phyloP scores from a whole-genome alignment of 2,113 vertebrate genomes.

The Cynopterus brachyotis region DNA sequence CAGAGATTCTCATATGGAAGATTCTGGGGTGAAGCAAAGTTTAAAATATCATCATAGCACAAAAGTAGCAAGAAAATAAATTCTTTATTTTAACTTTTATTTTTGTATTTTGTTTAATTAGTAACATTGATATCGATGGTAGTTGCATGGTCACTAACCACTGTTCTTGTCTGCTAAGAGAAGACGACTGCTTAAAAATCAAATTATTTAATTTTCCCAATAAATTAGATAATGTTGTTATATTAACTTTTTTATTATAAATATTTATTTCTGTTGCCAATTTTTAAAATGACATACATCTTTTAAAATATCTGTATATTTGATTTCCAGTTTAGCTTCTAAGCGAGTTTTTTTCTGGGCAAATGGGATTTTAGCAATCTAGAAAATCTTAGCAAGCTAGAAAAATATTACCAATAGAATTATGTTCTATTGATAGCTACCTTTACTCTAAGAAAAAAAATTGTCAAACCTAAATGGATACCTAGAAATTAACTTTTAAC shows the following conservation, averaged over 20 bases:
- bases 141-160: not conserved
- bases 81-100: not conserved
- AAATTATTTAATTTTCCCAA: not conserved
- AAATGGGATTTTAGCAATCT: not conserved
- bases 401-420: not conserved
- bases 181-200: not conserved
- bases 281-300: not conserved
- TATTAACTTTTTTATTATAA: not conserved
- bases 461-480: slow-evolving; percentile 69
- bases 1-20: not conserved
- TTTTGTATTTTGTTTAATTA: not conserved
- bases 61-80: not conserved
- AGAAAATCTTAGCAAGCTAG: not conserved
- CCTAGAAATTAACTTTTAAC: slow-evolving; percentile 55
- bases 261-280: not conserved
- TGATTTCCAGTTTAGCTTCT: slow-evolving; percentile 9
- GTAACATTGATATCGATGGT: not conserved
- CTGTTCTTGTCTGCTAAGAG: not conserved
- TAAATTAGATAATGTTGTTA: not conserved
- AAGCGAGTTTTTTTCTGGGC: slow-evolving; percentile 30
- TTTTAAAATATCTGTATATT: not conserved
- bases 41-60: not conserved
- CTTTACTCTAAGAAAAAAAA: slow-evolving; percentile 9
- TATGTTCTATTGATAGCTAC: slow-evolving; percentile 15
- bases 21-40: not conserved